phyloP scores from a whole-genome alignment of 2,113 vertebrate species.

The Eublepharis macularius region DNA sequence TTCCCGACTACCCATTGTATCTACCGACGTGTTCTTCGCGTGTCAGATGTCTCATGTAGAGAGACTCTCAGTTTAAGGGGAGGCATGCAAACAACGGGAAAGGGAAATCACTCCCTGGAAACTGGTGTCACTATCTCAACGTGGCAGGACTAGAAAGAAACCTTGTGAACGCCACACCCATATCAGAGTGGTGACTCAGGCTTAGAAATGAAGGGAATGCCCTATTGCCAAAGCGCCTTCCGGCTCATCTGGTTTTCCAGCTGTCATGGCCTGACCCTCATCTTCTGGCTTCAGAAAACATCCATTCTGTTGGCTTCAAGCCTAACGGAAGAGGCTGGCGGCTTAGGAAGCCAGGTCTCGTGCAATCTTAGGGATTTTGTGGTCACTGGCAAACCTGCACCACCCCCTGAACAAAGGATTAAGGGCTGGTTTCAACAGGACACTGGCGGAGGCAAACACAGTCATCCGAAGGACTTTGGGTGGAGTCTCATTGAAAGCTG shows the following conservation, averaged over 20 bases:
- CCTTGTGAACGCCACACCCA: neutral
- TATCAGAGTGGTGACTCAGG: neutral
- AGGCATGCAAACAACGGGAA: neutral
- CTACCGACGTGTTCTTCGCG: no score
- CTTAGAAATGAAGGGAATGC: no score
- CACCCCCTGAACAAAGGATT: neutral
- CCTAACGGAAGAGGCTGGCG: no score
- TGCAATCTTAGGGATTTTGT: neutral
- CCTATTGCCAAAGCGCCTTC: neutral
- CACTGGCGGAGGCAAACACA: no score
- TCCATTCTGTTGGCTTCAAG: neutral
- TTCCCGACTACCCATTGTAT: no score
- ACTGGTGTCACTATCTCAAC: neutral
- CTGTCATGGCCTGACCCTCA: neutral
- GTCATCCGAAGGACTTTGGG: neutral
- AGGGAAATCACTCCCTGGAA: neutral
- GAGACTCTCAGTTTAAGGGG: no score
- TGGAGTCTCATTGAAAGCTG: no score
- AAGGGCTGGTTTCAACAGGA: no score
- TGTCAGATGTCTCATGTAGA: no score
- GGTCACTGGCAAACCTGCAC: neutral
- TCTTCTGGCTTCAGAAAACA: neutral
- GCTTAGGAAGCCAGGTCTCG: no score
- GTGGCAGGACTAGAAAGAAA: neutral
- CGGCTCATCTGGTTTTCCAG: neutral